Conservation (phyloP, 2,113 vertebrate genomes). For the Boleophthalmus pectinirostris region DNA sequence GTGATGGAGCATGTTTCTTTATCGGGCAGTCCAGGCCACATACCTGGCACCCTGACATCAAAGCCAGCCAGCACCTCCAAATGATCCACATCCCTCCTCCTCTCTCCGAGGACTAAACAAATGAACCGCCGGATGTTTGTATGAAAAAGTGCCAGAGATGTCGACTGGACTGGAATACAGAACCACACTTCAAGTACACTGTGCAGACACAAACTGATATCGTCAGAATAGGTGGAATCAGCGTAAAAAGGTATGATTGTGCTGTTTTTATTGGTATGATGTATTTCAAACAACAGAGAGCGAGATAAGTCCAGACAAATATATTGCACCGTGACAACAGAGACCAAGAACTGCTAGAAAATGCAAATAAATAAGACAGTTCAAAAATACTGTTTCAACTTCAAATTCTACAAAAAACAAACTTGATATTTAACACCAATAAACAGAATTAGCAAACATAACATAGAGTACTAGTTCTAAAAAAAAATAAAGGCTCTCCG, state of each 20-base stretch:
- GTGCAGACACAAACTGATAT: background rate
- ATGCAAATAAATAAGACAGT: too few relatives aligned
- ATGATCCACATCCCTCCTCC: slow-evolving; percentile 52
- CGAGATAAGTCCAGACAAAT: background rate
- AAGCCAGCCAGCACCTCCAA: slow-evolving; percentile 50
- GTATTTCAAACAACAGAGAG: background rate
- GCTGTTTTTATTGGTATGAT: background rate
- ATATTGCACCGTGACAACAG: too few relatives aligned
- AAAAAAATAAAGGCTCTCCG: too few relatives aligned
- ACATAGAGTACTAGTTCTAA: too few relatives aligned
- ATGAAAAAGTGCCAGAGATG: slow-evolving; percentile 53
- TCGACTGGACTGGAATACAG: slow-evolving; percentile 11
- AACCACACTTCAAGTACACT: background rate
- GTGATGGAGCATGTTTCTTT: slow-evolving; percentile 66
- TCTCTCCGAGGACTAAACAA: slow-evolving; percentile 48
- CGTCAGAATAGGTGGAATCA: background rate
- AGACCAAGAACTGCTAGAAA: too few relatives aligned
- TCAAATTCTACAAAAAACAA: too few relatives aligned
- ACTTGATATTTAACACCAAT: too few relatives aligned
- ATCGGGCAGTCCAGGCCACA: slow-evolving; percentile 68
- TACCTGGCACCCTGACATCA: slow-evolving; percentile 65
- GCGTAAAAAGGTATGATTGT: background rate
- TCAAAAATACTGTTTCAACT: too few relatives aligned
- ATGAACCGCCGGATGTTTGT: slow-evolving; percentile 44
- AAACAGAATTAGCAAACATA: too few relatives aligned